Evolutionary conservation across 2,888 invertebrate species (phyloP).

Genomic region (Ectropis crepuscularia): DNA sequence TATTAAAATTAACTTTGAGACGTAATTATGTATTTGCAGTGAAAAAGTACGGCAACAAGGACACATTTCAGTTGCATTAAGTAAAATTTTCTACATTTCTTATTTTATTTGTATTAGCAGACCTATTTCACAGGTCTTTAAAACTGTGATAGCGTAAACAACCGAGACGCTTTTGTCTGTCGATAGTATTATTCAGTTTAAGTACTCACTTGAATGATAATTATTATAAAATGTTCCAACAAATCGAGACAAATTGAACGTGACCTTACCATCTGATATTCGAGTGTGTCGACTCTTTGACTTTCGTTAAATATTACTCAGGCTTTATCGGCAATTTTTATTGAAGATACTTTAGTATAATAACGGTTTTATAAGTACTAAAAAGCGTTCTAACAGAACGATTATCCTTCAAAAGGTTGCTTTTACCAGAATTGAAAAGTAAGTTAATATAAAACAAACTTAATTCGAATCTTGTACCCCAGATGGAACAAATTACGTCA

Average conservation of each 20-base stretch:
- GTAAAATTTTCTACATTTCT: too few species aligned
- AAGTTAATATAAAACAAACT: too few species aligned
- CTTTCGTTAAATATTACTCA: slow-evolving; percentile 4
- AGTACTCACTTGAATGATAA: slow-evolving; percentile 6
- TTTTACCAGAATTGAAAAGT: too few species aligned
- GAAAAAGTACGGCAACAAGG: too few species aligned
- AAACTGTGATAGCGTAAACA: neutral
- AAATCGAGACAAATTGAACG: slow-evolving; percentile 5
- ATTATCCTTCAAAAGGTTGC: too few species aligned
- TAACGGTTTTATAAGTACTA: neutral
- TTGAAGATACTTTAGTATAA: neutral
- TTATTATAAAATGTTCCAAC: slow-evolving; percentile 6
- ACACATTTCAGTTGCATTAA: too few species aligned
- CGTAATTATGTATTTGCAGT: too few species aligned
- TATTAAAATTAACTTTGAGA: too few species aligned
- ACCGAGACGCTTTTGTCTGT: neutral
- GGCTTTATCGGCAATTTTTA: slow-evolving; percentile 5
- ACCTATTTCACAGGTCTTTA: neutral
- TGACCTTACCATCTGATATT: slow-evolving; percentile 8
- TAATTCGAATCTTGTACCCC: too few species aligned
- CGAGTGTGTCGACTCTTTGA: slow-evolving; percentile 7
- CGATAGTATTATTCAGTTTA: neutral
- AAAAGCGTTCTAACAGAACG: neutral
- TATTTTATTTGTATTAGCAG: too few species aligned
- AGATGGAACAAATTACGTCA: too few species aligned